These are phyloP conservation scores for Boulengeromyrus knoepffleri DNA, from an alignment of 2,113 vertebrate species.

Conservation along the genomic window DNA sequence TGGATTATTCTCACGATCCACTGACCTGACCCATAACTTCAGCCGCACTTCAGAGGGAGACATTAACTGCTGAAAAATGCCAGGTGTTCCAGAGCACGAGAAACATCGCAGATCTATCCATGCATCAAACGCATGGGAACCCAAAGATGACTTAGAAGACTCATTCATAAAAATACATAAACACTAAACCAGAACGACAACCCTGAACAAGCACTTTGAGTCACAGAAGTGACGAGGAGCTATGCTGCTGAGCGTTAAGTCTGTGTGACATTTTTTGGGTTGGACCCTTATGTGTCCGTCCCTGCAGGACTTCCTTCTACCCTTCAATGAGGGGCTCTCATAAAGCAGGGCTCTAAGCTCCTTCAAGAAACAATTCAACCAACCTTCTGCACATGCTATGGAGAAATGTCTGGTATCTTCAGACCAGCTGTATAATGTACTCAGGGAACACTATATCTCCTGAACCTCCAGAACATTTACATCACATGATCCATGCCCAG, in stretches of 20 bases:
- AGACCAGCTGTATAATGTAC: not conserved
- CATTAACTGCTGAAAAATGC: not conserved
- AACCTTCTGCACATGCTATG: not conserved
- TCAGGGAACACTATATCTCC: not conserved
- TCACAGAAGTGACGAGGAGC: not conserved
- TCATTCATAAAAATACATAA: not conserved
- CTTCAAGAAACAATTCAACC: not conserved
- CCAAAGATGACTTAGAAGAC: not conserved
- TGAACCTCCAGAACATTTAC: not conserved
- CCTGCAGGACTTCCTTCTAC: not conserved
- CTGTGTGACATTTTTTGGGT: not conserved
- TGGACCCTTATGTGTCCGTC: not conserved
- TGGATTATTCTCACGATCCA: not conserved
- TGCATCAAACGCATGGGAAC: not conserved
- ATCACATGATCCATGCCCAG: not conserved
- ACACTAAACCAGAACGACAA: not conserved
- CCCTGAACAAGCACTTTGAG: not conserved
- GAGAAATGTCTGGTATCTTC: not conserved
- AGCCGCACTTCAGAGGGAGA: not conserved
- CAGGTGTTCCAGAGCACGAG: too few species aligned
- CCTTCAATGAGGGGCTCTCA: not conserved
- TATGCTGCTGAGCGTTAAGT: not conserved
- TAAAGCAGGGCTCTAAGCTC: not conserved
- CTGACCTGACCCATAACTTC: not conserved
- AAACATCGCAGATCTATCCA: not conserved